These are phyloP conservation scores for Drosophila miranda DNA, from an alignment of 1,140 invertebrate species.

Conservation along the genomic window DNA sequence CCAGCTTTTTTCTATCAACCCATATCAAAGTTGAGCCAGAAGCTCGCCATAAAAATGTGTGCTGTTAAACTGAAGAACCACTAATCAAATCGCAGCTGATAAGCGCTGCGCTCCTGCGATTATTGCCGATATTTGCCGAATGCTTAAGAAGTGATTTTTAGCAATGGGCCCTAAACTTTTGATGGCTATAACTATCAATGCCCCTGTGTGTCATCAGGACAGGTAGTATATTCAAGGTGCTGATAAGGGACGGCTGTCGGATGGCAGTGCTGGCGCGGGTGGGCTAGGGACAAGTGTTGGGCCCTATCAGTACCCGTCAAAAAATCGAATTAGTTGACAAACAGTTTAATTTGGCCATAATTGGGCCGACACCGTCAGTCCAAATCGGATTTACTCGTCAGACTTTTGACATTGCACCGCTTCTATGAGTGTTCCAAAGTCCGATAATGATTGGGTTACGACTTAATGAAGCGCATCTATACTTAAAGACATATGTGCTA, in stretches of 20 bases:
- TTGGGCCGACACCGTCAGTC: constrained; percentile 25
- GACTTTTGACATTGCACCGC: constrained; percentile 32
- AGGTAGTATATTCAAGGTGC: not conserved
- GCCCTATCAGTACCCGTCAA: constrained; percentile 2
- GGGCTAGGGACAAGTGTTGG: not conserved
- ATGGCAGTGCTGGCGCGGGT: not conserved
- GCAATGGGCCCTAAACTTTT: constrained; percentile 12
- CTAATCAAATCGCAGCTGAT: constrained; percentile 42
- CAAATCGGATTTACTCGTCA: constrained; percentile 44
- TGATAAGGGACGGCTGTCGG: constrained; percentile 16
- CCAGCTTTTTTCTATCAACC: not conserved
- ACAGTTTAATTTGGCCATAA: constrained; percentile 38
- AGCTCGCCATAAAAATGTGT: constrained; percentile 29
- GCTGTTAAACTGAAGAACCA: constrained; percentile 30
- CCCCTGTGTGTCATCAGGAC: not conserved
- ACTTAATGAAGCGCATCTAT: constrained; percentile 1
- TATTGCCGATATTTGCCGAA: not conserved
- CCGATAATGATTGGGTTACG: constrained; percentile 21
- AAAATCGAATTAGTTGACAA: constrained; percentile 22
- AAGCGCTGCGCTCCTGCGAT: not conserved
- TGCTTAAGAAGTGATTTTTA: constrained; percentile 55
- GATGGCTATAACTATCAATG: not conserved
- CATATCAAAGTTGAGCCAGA: constrained; percentile 19
- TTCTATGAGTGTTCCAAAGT: constrained; percentile 33
- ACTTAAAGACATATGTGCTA: not conserved